Evolutionary conservation across 2,888 invertebrate species (phyloP).

Genomic region (Calliopum simillimum): DNA sequence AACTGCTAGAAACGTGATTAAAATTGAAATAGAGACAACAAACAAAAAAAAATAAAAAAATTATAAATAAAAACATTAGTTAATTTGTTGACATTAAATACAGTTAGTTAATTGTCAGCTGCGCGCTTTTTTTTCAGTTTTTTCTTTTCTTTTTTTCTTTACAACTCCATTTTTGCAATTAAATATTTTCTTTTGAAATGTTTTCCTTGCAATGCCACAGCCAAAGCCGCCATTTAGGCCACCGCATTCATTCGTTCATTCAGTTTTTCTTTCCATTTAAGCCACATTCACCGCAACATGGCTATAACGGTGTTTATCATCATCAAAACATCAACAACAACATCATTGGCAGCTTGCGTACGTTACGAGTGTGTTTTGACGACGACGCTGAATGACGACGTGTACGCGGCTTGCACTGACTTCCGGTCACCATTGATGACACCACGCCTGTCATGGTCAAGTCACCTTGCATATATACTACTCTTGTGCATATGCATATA

Average conservation of each 20-base stretch:
- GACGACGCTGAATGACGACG: too few species aligned
- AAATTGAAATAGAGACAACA: neutral
- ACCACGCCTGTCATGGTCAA: neutral
- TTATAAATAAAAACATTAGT: neutral
- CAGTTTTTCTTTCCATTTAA: neutral
- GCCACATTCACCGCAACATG: slow-evolving; percentile 1
- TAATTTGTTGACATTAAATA: neutral
- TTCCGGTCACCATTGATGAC: slow-evolving; percentile 5
- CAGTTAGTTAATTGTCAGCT: neutral
- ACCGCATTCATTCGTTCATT: neutral
- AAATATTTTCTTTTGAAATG: slow-evolving; percentile 9
- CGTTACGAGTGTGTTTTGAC: too few species aligned
- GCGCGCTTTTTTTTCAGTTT: neutral
- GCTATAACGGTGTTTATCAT: slow-evolving; percentile 2
- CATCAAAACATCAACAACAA: too few species aligned
- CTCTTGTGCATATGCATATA: neutral
- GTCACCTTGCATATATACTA: slow-evolving; percentile 3
- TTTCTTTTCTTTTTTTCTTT: neutral
- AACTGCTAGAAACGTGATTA: neutral
- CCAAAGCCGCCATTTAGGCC: neutral
- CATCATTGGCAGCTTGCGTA: too few species aligned
- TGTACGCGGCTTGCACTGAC: slow-evolving; percentile 3
- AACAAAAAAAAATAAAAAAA: neutral
- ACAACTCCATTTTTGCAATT: neutral
- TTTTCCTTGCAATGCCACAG: neutral